These are phyloP conservation scores for Laupala kohalensis DNA, from an alignment of 1,140 invertebrate genomes.

Conservation along the genomic window DNA sequence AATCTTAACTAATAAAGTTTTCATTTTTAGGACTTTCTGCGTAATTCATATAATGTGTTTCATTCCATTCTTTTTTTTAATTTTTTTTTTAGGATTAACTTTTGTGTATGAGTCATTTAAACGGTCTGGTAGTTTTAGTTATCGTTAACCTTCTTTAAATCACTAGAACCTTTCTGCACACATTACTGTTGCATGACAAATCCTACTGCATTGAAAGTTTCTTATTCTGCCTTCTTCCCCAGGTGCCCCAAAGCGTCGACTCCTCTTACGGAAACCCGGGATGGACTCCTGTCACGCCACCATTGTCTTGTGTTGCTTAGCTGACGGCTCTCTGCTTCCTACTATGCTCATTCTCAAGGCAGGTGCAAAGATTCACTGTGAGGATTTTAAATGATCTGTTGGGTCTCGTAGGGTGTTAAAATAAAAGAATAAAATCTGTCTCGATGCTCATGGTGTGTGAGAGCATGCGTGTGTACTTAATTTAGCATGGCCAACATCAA, in stretches of 20 bases:
- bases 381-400: not conserved
- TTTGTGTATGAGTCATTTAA: no score
- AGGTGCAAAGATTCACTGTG: not conserved
- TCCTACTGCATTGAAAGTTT: constrained; percentile 18
- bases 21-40: no score
- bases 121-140: no score
- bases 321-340: constrained; percentile 8
- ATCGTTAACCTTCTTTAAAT: no score
- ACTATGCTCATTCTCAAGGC: constrained; percentile 4
- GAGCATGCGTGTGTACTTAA: not conserved
- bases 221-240: constrained; percentile 1
- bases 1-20: no score
- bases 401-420: not conserved
- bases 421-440: not conserved
- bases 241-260: not conserved
- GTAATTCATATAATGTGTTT: not conserved
- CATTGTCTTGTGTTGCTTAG: constrained; percentile 2
- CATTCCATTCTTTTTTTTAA: no score
- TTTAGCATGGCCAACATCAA: no score
- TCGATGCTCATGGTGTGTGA: not conserved
- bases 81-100: no score
- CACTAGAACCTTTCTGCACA: no score
- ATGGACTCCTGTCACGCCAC: constrained; percentile 7
- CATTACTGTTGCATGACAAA: no score
- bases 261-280: not conserved